A percentile compares a stretch with the other conserved stretches of the same genome.
phyloP scores from a whole-genome alignment of 2,888 invertebrate species.

The Lamproptera curius region DNA sequence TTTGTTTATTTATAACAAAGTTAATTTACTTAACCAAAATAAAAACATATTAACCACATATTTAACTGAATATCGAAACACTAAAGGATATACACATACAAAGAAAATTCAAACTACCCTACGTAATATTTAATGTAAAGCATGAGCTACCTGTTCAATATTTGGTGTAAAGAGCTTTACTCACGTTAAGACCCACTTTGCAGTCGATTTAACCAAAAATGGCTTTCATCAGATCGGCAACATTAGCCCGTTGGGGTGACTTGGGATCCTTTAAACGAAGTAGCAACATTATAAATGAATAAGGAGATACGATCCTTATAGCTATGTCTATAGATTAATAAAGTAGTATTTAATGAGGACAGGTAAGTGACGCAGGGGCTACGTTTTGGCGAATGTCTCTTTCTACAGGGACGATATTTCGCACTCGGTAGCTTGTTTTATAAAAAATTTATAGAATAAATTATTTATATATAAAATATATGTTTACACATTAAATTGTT shows the following conservation, averaged over 20 bases:
- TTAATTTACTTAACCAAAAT: too few relatives aligned
- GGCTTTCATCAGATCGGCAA: conserved; percentile 5
- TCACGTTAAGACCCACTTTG: background rate
- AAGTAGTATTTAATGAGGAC: conserved; percentile 60
- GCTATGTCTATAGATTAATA: conserved; percentile 29
- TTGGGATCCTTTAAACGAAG: background rate
- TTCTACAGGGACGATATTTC: too few relatives aligned
- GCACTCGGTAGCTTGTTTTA: too few relatives aligned
- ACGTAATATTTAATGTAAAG: too few relatives aligned
- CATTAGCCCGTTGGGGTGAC: conserved; percentile 14
- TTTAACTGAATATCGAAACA: too few relatives aligned
- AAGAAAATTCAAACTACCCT: too few relatives aligned
- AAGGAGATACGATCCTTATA: conserved; percentile 20
- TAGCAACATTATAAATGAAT: conserved; percentile 23
- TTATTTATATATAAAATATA: too few relatives aligned
- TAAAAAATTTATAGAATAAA: too few relatives aligned
- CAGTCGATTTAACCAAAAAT: conserved; percentile 16
- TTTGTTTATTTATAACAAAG: too few relatives aligned
- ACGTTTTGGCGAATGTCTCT: conserved; percentile 35
- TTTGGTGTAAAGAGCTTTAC: background rate
- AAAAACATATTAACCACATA: too few relatives aligned
- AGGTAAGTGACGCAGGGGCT: conserved; percentile 62
- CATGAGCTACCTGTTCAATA: background rate
- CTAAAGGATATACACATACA: too few relatives aligned
- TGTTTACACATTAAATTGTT: too few relatives aligned